phyloP scores from a whole-genome alignment of 2,888 invertebrate genomes.

The Dryobotodes eremita region DNA sequence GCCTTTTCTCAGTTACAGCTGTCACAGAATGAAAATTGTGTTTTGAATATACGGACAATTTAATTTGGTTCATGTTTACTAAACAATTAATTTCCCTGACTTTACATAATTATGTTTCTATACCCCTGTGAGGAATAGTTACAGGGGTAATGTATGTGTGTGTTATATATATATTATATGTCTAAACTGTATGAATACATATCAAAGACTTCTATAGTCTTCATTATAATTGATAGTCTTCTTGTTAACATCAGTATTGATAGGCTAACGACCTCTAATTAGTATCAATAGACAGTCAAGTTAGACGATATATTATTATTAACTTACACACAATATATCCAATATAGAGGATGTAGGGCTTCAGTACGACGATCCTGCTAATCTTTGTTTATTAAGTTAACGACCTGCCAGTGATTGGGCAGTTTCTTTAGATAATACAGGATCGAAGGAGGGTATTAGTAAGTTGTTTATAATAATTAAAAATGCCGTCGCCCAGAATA shows the following conservation, averaged over 20 bases:
- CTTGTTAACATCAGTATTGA: neutral
- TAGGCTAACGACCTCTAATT: neutral
- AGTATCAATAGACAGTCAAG: slow-evolving; percentile 14
- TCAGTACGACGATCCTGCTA: slow-evolving; percentile 12
- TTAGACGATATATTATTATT: slow-evolving; percentile 16
- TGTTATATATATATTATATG: no score
- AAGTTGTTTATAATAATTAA: neutral
- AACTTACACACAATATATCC: slow-evolving; percentile 3
- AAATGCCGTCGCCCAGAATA: neutral
- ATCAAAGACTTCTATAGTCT: neutral
- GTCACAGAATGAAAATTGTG: no score
- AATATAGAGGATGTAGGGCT: neutral
- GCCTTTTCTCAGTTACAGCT: no score
- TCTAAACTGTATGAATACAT: neutral
- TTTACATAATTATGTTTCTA: no score
- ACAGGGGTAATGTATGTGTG: neutral
- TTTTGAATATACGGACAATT: no score
- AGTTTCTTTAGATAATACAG: neutral
- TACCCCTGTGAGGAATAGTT: neutral
- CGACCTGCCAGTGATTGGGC: slow-evolving; percentile 3
- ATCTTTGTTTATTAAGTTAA: slow-evolving; percentile 20
- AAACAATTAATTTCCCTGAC: no score
- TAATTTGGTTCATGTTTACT: no score
- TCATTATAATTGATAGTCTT: slow-evolving; percentile 24
- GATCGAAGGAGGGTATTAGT: neutral